Percentiles rank a stretch among this genome's conserved stretches.
These are phyloP conservation scores for Machimus rusticus DNA, from an alignment of 2,888 invertebrate genomes.

Conservation along the genomic window DNA sequence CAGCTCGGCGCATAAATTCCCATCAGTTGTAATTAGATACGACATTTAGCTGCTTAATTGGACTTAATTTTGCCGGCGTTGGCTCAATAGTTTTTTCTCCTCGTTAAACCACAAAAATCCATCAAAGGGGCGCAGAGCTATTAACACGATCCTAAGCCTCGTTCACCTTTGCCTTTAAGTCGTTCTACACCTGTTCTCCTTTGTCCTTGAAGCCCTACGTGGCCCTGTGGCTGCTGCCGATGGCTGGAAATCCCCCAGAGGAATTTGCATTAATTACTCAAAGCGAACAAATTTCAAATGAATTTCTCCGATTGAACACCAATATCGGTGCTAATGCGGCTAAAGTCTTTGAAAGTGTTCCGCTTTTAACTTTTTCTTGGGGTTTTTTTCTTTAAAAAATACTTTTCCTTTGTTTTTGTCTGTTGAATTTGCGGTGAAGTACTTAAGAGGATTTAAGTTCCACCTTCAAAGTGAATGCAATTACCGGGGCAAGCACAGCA, in stretches of 20 bases:
- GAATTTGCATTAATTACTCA: constrained; percentile 36
- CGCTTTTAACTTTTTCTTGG: background rate
- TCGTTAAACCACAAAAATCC: constrained; percentile 6
- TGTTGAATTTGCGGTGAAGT: background rate
- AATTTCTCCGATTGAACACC: constrained; percentile 31
- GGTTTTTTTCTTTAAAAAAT: background rate
- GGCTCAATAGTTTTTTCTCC: background rate
- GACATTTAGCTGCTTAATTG: constrained; percentile 37
- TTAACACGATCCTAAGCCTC: constrained; percentile 1
- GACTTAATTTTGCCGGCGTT: background rate
- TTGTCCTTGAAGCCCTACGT: constrained; percentile 27
- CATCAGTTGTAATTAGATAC: constrained; percentile 32
- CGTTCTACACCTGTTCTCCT: constrained; percentile 28
- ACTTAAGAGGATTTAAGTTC: constrained; percentile 8
- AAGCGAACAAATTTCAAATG: constrained; percentile 32
- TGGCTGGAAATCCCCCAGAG: constrained; percentile 1
- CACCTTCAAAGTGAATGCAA: constrained; percentile 8
- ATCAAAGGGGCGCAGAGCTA: constrained; percentile 19
- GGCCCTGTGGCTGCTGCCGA: background rate
- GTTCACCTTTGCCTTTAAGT: constrained; percentile 18
- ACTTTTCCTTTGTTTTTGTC: background rate
- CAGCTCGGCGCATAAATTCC: background rate
- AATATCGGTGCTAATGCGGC: background rate
- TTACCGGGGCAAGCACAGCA: background rate
- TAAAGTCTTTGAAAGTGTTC: background rate